phyloP scores from a whole-genome alignment of 2,113 vertebrate genomes.

The Zapus hudsonius region DNA sequence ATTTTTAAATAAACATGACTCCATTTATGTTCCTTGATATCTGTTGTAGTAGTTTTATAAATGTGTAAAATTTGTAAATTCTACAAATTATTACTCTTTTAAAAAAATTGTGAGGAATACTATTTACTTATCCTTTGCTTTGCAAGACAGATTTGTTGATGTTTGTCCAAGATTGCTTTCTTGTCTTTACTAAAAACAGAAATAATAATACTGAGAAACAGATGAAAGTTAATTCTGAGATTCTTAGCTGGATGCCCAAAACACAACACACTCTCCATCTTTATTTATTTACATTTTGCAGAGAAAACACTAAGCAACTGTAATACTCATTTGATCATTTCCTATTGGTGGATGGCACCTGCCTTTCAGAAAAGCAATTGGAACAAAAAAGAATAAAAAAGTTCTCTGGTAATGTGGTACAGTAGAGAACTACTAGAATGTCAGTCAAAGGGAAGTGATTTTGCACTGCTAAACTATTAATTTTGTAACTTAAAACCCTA shows the following conservation, averaged over 20 bases:
- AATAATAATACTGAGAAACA: conserved; percentile 40
- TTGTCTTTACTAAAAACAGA: conserved; percentile 21
- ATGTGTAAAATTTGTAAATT: not conserved
- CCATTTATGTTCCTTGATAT: not conserved
- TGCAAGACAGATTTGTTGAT: not conserved
- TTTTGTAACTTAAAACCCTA: not conserved
- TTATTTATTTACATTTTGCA: not conserved
- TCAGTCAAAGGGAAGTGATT: not conserved
- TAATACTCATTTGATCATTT: not conserved
- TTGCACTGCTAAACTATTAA: not conserved
- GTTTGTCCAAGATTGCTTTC: not conserved
- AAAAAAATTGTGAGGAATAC: conserved; percentile 7
- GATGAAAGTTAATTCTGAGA: conserved; percentile 14
- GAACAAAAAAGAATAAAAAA: not conserved
- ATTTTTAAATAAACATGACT: not conserved
- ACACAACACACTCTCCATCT: not conserved
- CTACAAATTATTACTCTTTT: not conserved
- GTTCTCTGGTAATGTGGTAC: not conserved
- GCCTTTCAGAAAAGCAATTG: not conserved
- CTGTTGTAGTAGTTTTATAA: not conserved
- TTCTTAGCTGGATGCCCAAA: not conserved
- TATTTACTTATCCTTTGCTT: not conserved
- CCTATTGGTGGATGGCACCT: not conserved
- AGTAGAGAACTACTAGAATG: conserved; percentile 1
- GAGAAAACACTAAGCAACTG: not conserved